Conservation (phyloP, 2,113 vertebrate genomes). For the Hippocampus abdominalis region DNA sequence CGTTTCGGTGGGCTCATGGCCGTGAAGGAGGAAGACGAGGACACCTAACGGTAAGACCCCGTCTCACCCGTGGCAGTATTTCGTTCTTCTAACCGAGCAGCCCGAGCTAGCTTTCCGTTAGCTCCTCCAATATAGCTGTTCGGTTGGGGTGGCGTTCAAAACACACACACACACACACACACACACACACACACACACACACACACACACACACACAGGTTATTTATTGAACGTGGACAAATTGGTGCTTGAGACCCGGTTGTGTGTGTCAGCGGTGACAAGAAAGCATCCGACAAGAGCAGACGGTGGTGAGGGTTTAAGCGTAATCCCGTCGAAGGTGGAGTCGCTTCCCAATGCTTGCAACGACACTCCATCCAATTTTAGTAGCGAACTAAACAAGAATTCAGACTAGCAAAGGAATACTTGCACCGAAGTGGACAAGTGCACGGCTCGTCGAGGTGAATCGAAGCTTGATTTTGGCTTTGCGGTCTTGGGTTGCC, state of each 20-base stretch:
- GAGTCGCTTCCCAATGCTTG: background rate
- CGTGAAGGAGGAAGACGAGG: background rate
- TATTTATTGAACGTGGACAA: no score
- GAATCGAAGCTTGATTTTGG: background rate
- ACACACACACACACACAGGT: no score
- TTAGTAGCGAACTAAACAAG: background rate
- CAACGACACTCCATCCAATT: no score
- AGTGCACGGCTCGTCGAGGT: background rate
- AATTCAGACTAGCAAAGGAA: background rate
- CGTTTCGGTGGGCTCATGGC: background rate
- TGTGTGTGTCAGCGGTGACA: constrained; percentile 1
- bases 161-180: no score
- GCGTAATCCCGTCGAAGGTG: constrained; percentile 34
- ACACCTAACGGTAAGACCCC: constrained; percentile 4
- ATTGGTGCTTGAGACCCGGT: background rate
- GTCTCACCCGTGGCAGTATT: background rate
- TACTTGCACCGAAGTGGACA: background rate
- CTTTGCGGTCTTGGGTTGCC: constrained; percentile 18
- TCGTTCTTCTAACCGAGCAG: background rate
- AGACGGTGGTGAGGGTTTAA: constrained; percentile 19
- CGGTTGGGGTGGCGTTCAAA: background rate
- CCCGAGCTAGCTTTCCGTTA: background rate
- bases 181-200: fast-evolving
- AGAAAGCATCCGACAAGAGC: constrained; percentile 38
- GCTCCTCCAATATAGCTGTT: background rate